Evolutionary conservation across 2,888 invertebrate species (phyloP).

Genomic region (Coelinius sp.): DNA sequence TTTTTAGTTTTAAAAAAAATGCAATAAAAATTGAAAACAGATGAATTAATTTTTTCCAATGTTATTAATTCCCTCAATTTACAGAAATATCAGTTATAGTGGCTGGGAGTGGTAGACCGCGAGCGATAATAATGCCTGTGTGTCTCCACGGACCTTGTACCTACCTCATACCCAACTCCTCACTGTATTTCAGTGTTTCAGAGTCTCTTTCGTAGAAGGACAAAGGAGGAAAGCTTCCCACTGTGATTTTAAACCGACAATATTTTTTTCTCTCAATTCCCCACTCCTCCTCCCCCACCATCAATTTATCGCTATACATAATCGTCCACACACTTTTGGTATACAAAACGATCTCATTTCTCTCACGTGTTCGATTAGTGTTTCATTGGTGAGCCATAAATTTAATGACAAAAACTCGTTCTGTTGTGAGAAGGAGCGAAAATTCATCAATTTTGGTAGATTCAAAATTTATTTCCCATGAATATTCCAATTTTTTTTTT

Average conservation of each 20-base stretch:
- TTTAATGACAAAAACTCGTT: conserved; percentile 12
- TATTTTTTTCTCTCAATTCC: conserved; percentile 22
- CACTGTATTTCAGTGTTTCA: not conserved
- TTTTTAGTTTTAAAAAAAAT: not conserved
- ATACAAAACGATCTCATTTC: conserved; percentile 15
- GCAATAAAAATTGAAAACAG: not conserved
- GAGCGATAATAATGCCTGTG: conserved; percentile 25
- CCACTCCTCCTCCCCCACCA: too few species aligned
- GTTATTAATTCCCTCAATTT: conserved; percentile 12
- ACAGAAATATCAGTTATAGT: not conserved
- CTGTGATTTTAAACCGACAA: not conserved
- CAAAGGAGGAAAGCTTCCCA: conserved; percentile 22
- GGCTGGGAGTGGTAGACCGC: conserved; percentile 21
- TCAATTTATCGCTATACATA: conserved; percentile 9
- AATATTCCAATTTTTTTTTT: not conserved
- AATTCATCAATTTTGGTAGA: not conserved
- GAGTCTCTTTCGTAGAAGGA: conserved; percentile 24
- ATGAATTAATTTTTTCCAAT: not conserved
- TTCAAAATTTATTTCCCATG: conserved; percentile 8
- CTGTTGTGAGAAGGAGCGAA: not conserved
- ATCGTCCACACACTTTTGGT: not conserved
- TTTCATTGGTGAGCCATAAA: conserved; percentile 11
- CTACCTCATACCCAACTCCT: conserved; percentile 28
- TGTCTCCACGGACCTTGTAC: conserved; percentile 33
- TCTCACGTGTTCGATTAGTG: conserved; percentile 16